phyloP scores from a whole-genome alignment of 1,140 invertebrate genomes.

The Mesaphorura yosii region DNA sequence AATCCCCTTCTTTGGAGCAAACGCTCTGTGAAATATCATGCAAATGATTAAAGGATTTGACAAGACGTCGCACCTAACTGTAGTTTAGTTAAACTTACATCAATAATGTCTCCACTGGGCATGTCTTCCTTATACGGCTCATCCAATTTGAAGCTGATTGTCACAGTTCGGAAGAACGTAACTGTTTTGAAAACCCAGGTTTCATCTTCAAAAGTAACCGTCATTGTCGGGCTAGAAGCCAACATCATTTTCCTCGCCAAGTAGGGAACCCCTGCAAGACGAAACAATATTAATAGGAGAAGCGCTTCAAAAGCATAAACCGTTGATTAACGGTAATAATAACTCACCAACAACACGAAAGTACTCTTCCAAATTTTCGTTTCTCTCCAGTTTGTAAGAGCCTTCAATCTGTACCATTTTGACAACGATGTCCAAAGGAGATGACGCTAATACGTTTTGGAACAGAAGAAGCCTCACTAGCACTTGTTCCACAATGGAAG shows the following conservation, averaged over 20 bases:
- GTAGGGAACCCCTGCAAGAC: conserved; percentile 39
- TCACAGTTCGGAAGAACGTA: conserved; percentile 37
- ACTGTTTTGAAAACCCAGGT: conserved; percentile 45
- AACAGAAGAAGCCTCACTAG: no score
- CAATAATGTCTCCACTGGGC: conserved; percentile 35
- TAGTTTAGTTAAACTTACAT: conserved; percentile 31
- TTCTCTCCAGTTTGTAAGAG: conserved; percentile 49
- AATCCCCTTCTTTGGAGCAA: conserved; percentile 42
- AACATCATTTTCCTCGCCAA: conserved; percentile 51
- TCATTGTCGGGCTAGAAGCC: conserved; percentile 45
- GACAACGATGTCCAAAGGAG: background rate
- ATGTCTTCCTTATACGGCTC: conserved; percentile 37
- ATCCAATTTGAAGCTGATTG: conserved; percentile 34
- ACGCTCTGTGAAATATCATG: conserved; percentile 43
- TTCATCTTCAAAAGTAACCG: conserved; percentile 35
- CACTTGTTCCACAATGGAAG: no score
- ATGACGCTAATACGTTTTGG: background rate
- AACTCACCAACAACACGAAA: conserved; percentile 47
- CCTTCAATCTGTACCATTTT: conserved; percentile 37
- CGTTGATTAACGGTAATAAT: background rate
- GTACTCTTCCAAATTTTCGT: conserved; percentile 52
- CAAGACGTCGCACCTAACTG: no score
- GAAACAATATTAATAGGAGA: background rate
- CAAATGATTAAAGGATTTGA: conserved; percentile 5
- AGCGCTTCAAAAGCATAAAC: background rate